A percentile compares a stretch with the other conserved stretches of the same genome.
Conservation (phyloP, 2,888 invertebrate genomes). For the Ophraella communa region DNA sequence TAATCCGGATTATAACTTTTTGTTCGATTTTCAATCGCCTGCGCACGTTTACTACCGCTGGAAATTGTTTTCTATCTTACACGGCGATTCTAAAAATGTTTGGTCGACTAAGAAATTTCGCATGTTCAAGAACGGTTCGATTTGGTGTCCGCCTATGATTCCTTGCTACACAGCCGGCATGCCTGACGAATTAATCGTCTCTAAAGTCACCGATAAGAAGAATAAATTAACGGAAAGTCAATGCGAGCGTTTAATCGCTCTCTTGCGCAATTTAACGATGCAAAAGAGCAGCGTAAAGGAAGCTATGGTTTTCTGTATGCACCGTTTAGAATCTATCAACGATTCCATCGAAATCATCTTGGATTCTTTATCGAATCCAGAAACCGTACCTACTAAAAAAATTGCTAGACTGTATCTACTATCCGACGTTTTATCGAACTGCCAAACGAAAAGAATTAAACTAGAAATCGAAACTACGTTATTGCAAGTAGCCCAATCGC, state of each 20-base stretch:
- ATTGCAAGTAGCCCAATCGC: slow-evolving; percentile 74
- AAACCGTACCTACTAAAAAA: slow-evolving; percentile 78
- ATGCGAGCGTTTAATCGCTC: slow-evolving; percentile 84
- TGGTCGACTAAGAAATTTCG: slow-evolving; percentile 90
- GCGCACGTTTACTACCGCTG: slow-evolving; percentile 64
- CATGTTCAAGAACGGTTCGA: slow-evolving; percentile 94
- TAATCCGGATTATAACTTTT: slow-evolving; percentile 94
- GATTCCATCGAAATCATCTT: slow-evolving; percentile 90
- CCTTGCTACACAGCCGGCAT: slow-evolving; percentile 93
- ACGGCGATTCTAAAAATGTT: slow-evolving; percentile 87
- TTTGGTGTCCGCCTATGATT: slow-evolving; percentile 94
- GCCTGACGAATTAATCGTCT: slow-evolving; percentile 83
- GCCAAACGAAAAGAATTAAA: slow-evolving; percentile 83
- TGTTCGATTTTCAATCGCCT: slow-evolving; percentile 82
- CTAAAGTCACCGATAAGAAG: slow-evolving; percentile 67
- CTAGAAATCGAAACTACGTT: slow-evolving; percentile 59
- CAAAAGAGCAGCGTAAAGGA: slow-evolving; percentile 81
- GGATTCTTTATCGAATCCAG: slow-evolving; percentile 78
- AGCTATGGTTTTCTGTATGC: slow-evolving; percentile 97
- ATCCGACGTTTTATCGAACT: slow-evolving; percentile 95
- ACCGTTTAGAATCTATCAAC: slow-evolving; percentile 91
- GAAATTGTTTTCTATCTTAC: slow-evolving; percentile 94
- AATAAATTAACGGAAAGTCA: slow-evolving; percentile 77
- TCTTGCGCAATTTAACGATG: slow-evolving; percentile 81
- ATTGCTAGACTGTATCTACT: slow-evolving; percentile 86